A percentile compares a stretch with the other conserved stretches of the same genome.
Conservation (phyloP, 92 coral and sea anemone species). For the Porites divaricata region DNA sequence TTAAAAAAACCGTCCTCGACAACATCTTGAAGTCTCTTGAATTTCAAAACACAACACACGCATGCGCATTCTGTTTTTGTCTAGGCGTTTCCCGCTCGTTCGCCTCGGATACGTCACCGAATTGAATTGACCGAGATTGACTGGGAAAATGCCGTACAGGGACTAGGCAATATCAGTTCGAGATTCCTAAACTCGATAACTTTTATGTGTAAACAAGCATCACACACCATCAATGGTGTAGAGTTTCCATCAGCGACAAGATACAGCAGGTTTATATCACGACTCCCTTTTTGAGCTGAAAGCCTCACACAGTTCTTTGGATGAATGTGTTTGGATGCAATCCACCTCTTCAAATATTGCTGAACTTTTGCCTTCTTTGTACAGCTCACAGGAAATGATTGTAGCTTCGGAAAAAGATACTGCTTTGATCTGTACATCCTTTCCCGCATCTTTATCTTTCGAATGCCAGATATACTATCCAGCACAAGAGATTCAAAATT, state of each 20-base stretch:
- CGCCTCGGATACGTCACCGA: no score
- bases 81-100: no score
- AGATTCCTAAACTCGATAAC: slow-evolving; percentile 14
- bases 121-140: no score
- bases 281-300: slow-evolving; percentile 43
- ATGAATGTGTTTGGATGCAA: neutral
- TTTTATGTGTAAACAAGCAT: slow-evolving; percentile 69
- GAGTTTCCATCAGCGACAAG: no score
- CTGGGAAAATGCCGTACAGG: no score
- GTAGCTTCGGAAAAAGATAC: neutral
- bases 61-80: no score
- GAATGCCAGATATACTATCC: neutral
- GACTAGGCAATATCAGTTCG: no score
- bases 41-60: no score
- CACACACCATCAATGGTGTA: slow-evolving; percentile 23
- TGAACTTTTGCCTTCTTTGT: slow-evolving; percentile 30
- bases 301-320: slow-evolving; percentile 39
- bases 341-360: neutral
- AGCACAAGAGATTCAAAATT: slow-evolving; percentile 55
- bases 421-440: slow-evolving; percentile 31
- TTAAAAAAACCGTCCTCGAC: no score
- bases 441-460: no score
- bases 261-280: neutral
- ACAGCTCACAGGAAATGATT: slow-evolving; percentile 54
- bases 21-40: no score